Evolutionary conservation across 2,797 vertebrate genomes (phyloP), one percentile per base, ranked within the genome.

Genomic region (Enteromius afrohamiltoni): DNA sequence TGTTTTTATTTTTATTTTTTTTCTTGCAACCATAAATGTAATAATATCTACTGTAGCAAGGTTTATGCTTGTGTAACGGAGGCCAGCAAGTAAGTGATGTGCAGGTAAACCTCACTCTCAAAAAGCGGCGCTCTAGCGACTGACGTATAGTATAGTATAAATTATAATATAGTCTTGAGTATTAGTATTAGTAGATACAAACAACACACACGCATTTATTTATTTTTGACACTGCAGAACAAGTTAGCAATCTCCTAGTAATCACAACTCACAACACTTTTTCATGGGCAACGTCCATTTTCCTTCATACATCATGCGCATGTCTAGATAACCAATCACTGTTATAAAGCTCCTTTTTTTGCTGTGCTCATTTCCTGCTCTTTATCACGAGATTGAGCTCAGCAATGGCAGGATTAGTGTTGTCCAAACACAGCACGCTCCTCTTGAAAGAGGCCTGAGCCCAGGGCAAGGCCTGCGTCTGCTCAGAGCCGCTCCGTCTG

Each of bases 361-460:
- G 69, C 55, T 55, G 79, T 82, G 81, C 83, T 78, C 78, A 78
- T 83, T 85, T 85, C 70, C 73, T 80, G 49, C n/a, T 84, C 16
- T 37, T 47, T 58, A 80, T 77, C 67, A 53, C 0, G 4, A 79
- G 60, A 34, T 13, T 67, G 34, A 87, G 74, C 40, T 89, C 78
- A 90, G 74, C 85, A 67, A 89, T 90, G 78, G 73, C 53, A 51
- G 87, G 86, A 86, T 89, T 85, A 87, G 79, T 47, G n/a, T 53
- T 85, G 86, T 88, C 83, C 60, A 89, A 90, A 90, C 88, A 90
- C 78, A 77, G 69, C 47, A 26, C 64, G 31, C 53, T 47, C 23
- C 64, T 81, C 87, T 84, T 90, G 74, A 89, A 87, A 85, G 87
- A 34, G 79, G 55, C 73, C 53, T 17, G 78, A 58, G 84, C 51